These are phyloP conservation scores for Rhagonycha fulva DNA, from an alignment of 2,888 invertebrate genomes.

Conservation along the genomic window DNA sequence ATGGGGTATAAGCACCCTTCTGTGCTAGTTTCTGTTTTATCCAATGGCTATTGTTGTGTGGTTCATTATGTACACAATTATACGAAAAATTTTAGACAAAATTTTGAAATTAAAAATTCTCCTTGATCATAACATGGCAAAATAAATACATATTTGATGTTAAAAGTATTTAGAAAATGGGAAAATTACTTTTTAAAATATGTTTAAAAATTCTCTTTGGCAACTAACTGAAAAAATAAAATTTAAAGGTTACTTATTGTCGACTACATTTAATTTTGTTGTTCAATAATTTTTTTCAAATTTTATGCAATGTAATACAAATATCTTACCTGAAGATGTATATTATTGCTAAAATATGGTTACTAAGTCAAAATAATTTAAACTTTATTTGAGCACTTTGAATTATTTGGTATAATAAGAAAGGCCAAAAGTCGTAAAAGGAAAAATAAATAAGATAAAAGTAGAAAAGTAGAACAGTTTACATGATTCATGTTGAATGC, in stretches of 20 bases:
- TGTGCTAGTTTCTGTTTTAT: slow-evolving; percentile 33
- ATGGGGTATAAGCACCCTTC: slow-evolving; percentile 36
- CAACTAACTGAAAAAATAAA: not conserved
- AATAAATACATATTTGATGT: not conserved
- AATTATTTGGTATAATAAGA: not conserved
- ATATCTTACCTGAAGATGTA: not conserved
- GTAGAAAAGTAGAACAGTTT: slow-evolving; percentile 29
- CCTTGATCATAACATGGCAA: not conserved
- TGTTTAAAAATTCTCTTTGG: not conserved
- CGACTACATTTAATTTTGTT: not conserved
- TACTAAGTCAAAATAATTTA: not conserved
- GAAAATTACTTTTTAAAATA: not conserved
- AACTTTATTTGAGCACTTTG: not conserved
- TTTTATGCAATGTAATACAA: not conserved
- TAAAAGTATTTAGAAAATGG: not conserved
- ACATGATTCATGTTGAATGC: slow-evolving; percentile 32
- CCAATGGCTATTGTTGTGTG: slow-evolving; percentile 22
- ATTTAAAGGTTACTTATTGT: not conserved
- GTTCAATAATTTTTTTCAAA: not conserved
- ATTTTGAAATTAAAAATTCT: not conserved
- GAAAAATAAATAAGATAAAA: slow-evolving; percentile 23
- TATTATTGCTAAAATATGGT: not conserved
- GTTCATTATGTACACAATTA: slow-evolving; percentile 31
- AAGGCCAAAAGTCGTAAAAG: not conserved
- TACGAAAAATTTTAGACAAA: not conserved